Conservation (phyloP, 2,797 vertebrate genomes). For the Meda fulgida region DNA sequence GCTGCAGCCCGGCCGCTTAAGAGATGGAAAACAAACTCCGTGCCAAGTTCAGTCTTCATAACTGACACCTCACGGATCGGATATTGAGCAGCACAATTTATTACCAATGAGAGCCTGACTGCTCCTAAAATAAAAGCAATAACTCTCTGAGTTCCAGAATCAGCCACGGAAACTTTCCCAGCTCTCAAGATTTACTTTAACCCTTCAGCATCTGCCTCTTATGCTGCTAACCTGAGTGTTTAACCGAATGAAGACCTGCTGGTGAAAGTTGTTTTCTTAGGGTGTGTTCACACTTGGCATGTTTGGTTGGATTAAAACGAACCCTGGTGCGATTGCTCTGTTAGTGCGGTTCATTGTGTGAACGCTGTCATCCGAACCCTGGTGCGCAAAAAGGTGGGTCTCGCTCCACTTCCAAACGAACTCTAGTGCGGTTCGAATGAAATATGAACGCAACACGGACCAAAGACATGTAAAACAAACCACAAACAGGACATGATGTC, state of each 20-base stretch:
- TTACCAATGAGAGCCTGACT: slow-evolving; percentile 62
- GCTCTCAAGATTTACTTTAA: slow-evolving; percentile 28
- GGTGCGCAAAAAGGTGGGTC: too few relatives aligned
- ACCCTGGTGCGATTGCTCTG: too few relatives aligned
- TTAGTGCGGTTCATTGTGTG: too few relatives aligned
- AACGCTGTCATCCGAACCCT: too few relatives aligned
- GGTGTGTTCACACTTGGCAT: too few relatives aligned
- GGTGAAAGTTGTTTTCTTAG: too few relatives aligned
- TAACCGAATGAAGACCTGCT: not conserved
- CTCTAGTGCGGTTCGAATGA: too few relatives aligned
- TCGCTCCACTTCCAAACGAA: too few relatives aligned
- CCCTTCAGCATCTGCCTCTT: not conserved
- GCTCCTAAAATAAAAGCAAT: slow-evolving; percentile 71
- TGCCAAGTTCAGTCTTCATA: slow-evolving; percentile 75
- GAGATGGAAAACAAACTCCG: slow-evolving; percentile 75
- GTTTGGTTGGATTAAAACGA: too few relatives aligned
- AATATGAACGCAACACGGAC: too few relatives aligned
- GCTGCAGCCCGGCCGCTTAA: slow-evolving; percentile 68
- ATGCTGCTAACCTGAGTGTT: not conserved
- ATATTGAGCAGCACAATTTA: slow-evolving; percentile 76
- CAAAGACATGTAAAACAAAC: too few relatives aligned
- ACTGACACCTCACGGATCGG: slow-evolving; percentile 71
- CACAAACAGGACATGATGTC: too few relatives aligned
- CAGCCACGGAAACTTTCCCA: slow-evolving; percentile 54
- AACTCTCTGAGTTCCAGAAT: slow-evolving; percentile 61